Percentiles rank a stretch among this genome's conserved stretches.
Evolutionary conservation across 23 tunicate genomes (phyloP).

Genomic region (Halocynthia aurantium): DNA sequence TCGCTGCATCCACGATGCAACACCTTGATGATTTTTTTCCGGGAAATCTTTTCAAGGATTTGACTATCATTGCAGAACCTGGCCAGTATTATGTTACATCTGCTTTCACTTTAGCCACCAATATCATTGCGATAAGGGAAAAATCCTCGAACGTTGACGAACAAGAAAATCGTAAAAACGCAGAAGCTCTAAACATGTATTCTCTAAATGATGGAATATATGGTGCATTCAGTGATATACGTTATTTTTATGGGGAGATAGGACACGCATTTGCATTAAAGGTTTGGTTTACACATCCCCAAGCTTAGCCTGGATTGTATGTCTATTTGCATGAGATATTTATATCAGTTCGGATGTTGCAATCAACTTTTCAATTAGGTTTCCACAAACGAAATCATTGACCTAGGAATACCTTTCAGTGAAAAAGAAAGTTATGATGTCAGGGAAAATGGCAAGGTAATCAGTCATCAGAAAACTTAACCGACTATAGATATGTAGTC

Average conservation of each 20-base stretch:
- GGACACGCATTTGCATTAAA: background rate
- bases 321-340: too few species aligned
- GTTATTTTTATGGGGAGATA: slow-evolving; percentile 63
- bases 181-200: slow-evolving; percentile 59
- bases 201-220: slow-evolving; percentile 72
- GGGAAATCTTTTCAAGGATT: slow-evolving; percentile 39
- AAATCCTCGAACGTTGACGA: background rate
- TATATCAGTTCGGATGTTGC: too few species aligned
- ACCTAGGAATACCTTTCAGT: too few species aligned
- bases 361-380: too few species aligned
- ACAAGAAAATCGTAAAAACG: background rate
- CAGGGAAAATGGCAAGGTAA: too few species aligned
- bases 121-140: slow-evolving; percentile 51
- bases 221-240: slow-evolving; percentile 72
- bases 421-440: too few species aligned
- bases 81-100: slow-evolving; percentile 78
- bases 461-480: too few species aligned
- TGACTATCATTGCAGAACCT: slow-evolving; percentile 77
- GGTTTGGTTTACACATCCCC: too few species aligned
- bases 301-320: too few species aligned
- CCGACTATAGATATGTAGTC: slow-evolving; percentile 26
- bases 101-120: slow-evolving; percentile 70
- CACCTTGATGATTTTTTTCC: slow-evolving; percentile 49
- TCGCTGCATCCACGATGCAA: slow-evolving; percentile 32
- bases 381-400: too few species aligned